Conservation (phyloP, 2,888 invertebrate species). For the Stenurella melanura region DNA sequence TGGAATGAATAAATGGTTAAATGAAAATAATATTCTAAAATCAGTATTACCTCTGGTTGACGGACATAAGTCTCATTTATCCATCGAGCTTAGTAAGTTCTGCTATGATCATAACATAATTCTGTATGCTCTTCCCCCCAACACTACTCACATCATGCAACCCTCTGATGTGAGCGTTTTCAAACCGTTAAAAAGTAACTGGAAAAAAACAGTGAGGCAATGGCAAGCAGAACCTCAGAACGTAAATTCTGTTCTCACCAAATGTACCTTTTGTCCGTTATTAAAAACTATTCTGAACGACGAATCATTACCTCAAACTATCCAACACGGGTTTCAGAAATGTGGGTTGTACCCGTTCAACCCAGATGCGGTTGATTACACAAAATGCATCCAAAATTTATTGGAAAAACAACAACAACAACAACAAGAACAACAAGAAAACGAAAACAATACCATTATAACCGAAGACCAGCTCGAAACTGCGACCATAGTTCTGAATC, state of each 20-base stretch:
- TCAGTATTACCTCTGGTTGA: too few species aligned
- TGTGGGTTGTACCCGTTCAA: neutral
- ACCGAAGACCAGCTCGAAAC: slow-evolving; percentile 1
- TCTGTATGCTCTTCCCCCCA: neutral
- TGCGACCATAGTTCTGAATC: neutral
- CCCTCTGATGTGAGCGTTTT: neutral
- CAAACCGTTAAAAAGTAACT: neutral
- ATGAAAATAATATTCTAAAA: too few species aligned
- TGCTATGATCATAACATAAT: neutral
- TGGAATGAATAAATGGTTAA: too few species aligned
- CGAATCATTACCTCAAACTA: slow-evolving; percentile 6
- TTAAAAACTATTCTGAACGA: slow-evolving; percentile 9
- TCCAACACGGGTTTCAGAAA: neutral
- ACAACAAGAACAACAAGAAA: too few species aligned
- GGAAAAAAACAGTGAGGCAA: neutral
- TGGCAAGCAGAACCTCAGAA: too few species aligned
- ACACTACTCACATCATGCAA: neutral
- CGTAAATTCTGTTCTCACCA: neutral
- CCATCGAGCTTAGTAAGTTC: neutral
- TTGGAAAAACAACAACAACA: slow-evolving; percentile 1
- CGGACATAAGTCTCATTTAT: too few species aligned
- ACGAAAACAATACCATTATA: neutral
- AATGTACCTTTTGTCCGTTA: neutral
- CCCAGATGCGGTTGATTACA: neutral
- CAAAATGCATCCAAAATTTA: neutral